Conservation (phyloP, 2,113 vertebrate genomes). For the Brienomyrus brachyistius region DNA sequence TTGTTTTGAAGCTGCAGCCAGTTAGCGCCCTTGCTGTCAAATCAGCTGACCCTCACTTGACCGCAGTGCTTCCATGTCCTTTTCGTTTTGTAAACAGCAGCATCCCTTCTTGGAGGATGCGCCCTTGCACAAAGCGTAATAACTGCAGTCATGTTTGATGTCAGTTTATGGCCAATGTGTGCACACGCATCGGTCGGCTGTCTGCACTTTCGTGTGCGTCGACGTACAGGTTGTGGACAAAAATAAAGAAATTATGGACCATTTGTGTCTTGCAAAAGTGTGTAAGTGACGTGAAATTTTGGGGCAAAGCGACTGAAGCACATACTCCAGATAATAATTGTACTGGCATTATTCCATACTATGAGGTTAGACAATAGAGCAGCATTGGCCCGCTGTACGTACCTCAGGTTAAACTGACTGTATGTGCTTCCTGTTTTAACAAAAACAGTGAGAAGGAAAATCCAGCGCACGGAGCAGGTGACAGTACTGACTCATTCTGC, state of each 20-base stretch:
- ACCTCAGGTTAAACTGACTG: neutral
- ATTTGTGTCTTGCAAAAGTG: neutral
- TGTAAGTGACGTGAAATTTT: neutral
- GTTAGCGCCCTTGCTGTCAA: constrained; percentile 51
- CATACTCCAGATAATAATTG: neutral
- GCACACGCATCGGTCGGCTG: constrained; percentile 29
- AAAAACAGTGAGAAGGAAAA: neutral
- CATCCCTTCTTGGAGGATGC: constrained; percentile 50
- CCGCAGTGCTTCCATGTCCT: constrained; percentile 47
- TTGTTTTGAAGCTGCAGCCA: constrained; percentile 59
- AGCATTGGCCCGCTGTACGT: neutral
- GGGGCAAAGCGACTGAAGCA: neutral
- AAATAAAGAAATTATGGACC: neutral
- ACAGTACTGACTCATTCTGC: neutral
- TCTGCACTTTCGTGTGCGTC: constrained; percentile 29
- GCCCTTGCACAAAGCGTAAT: constrained; percentile 48
- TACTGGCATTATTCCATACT: neutral
- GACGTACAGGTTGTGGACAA: constrained; percentile 10
- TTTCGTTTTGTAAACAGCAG: constrained; percentile 58
- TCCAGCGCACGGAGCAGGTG: neutral
- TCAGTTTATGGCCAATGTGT: constrained; percentile 26
- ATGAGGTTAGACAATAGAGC: neutral
- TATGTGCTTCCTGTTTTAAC: neutral
- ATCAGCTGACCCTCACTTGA: constrained; percentile 57
- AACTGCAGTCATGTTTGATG: constrained; percentile 51